Conservation (phyloP, 2,113 vertebrate species). For the Circaetus gallicus region DNA sequence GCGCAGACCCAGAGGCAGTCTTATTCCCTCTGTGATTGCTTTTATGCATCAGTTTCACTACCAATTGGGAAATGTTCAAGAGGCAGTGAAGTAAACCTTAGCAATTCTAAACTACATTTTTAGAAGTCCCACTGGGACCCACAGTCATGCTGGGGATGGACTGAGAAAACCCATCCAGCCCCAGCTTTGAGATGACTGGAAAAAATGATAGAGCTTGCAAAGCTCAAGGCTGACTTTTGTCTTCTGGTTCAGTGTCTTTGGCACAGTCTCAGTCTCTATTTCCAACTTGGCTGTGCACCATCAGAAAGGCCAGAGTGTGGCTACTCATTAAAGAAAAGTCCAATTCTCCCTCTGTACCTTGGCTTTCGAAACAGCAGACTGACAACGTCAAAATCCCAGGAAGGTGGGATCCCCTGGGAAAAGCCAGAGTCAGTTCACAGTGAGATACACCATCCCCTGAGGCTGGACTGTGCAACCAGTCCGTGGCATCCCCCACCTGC, state of each 20-base stretch:
- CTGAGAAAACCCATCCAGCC: background rate
- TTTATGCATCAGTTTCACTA: background rate
- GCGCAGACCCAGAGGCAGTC: background rate
- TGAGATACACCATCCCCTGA: rapidly evolving
- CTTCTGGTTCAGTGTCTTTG: background rate
- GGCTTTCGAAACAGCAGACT: background rate
- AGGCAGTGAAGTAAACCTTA: background rate
- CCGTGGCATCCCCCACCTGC: background rate
- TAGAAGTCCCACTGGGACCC: background rate
- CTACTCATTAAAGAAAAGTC: background rate
- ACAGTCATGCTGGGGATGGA: background rate
- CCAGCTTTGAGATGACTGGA: background rate
- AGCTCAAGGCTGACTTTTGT: background rate
- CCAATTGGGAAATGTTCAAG: background rate
- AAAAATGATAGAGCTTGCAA: background rate
- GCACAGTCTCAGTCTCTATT: background rate
- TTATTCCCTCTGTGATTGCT: background rate
- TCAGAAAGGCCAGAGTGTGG: background rate
- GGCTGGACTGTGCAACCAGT: background rate
- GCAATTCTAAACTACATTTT: background rate
- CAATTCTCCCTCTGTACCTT: background rate
- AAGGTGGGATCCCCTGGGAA: background rate
- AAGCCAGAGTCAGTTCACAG: background rate
- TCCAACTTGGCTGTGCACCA: background rate
- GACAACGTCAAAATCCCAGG: background rate